Evolutionary conservation across 1,140 invertebrate species (phyloP).

Genomic region (Lepidurus packardi): DNA sequence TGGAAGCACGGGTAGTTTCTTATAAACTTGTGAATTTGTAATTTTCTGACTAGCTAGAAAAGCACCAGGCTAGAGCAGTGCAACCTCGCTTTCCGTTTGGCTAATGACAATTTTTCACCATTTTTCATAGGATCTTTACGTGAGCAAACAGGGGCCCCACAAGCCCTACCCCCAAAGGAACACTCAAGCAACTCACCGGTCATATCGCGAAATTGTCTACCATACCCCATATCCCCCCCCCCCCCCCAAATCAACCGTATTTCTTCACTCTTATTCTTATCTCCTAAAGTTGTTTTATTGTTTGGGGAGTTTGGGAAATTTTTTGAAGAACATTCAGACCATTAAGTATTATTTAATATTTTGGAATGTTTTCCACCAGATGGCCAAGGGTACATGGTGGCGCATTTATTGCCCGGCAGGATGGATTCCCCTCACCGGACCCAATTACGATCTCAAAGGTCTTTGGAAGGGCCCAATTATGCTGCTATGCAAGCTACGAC

Average conservation of each 20-base stretch:
- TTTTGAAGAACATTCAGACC: background rate
- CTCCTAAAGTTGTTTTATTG: background rate
- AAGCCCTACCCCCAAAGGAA: background rate
- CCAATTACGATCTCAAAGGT: background rate
- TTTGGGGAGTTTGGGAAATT: background rate
- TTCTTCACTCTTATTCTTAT: background rate
- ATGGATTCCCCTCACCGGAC: background rate
- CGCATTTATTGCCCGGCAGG: background rate
- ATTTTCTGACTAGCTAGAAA: background rate
- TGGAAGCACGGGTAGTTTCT: conserved; percentile 17
- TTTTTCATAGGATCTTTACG: background rate
- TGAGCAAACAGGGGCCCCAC: conserved; percentile 6
- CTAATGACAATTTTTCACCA: conserved; percentile 9
- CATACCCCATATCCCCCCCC: background rate
- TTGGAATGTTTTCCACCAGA: background rate
- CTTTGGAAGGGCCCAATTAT: background rate
- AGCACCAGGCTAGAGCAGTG: conserved; percentile 16
- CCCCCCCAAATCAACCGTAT: background rate
- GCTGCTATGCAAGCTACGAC: background rate
- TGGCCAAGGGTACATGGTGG: background rate
- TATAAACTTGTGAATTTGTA: background rate
- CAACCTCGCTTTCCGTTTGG: conserved; percentile 14
- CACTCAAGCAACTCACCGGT: conserved; percentile 10
- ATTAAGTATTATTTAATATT: background rate
- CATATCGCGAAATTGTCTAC: conserved; percentile 9